Evolutionary conservation across 1,140 invertebrate species (phyloP), one percentile per base, ranked within the genome.

Genomic region (Metopolophium dirhodum): DNA sequence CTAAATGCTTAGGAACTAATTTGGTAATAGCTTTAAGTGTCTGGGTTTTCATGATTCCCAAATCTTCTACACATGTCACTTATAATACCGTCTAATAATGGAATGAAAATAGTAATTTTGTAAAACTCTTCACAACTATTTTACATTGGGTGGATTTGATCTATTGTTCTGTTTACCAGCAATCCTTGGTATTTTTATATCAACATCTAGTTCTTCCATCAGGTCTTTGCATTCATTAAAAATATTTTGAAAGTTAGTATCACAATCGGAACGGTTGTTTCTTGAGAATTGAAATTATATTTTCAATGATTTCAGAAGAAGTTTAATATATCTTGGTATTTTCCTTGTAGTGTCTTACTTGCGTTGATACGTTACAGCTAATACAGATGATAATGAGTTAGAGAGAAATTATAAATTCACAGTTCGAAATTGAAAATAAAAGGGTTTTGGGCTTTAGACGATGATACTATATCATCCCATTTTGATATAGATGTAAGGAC

Each of bases 371-470:
- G 87, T 89, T 0, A 51, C 35, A 49, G 87, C 23, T 49, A 89
- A 51, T 57, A 89, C 47, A 51, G 35, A 89, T 89, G 87, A 89
- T 89, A 51, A 51, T 35, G 51, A 49, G 47, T 89, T n/a, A 51
- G 30, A 89, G 47, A 57, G 87, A 35, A 89, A 37, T 35, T n/a
- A 89, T 89, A 89, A 89, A 89, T 37, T 89, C 87, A 89, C 87
- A 89, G 35, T 89, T 57, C 18, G 20, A 83, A 89, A 89, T 57
- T 57, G 87, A 89, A 51, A 57, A 49, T 7, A 51, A 51, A 37
- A 89, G 87, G 51, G 30, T 89, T 89, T 57, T 89, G 47, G 87
- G n/a, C 87, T 89, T 89, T 89, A 37, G 47, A 83, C 0, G 87
- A 89, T 89, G 87, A 89, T 89, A 49, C 87, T 35, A 57, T 51